Percentiles rank a stretch among this genome's conserved stretches.
Conservation (phyloP, 2,888 invertebrate species). For the Drosophila melanosoma region DNA sequence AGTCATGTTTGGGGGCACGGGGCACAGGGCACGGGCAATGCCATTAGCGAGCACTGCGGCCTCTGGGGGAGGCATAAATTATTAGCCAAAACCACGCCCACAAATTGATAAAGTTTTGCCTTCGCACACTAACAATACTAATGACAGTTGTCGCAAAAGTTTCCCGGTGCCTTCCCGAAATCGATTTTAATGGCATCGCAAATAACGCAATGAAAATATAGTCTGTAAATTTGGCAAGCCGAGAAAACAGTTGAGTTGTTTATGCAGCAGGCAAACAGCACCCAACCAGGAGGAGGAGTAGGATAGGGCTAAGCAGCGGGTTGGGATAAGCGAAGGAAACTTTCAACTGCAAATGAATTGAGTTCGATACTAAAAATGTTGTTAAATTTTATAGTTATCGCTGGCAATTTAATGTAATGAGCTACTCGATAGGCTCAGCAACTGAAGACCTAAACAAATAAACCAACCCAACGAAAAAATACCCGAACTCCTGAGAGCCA, state of each 20-base stretch:
- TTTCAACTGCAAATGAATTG: slow-evolving; percentile 63
- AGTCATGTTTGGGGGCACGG: slow-evolving; percentile 43
- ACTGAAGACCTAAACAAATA: neutral
- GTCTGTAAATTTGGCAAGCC: slow-evolving; percentile 59
- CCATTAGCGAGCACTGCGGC: slow-evolving; percentile 39
- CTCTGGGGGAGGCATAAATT: slow-evolving; percentile 65
- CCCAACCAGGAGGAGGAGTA: neutral
- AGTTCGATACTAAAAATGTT: slow-evolving; percentile 57
- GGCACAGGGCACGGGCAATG: slow-evolving; percentile 22
- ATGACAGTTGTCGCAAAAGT: slow-evolving; percentile 78
- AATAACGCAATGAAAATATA: slow-evolving; percentile 74
- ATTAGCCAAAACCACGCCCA: slow-evolving; percentile 71
- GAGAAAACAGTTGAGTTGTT: slow-evolving; percentile 61
- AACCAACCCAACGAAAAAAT: slow-evolving; percentile 7
- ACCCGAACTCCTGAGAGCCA: slow-evolving; percentile 4
- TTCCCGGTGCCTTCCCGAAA: slow-evolving; percentile 56
- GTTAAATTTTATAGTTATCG: slow-evolving; percentile 74
- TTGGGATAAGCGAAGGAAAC: slow-evolving; percentile 25
- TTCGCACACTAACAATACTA: slow-evolving; percentile 66
- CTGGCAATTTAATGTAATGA: slow-evolving; percentile 62
- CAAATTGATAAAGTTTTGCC: slow-evolving; percentile 78
- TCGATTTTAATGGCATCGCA: slow-evolving; percentile 78
- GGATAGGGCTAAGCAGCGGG: neutral
- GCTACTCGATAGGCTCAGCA: slow-evolving; percentile 35
- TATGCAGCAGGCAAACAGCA: slow-evolving; percentile 42